Evolutionary conservation across 2,113 vertebrate species (phyloP).

Genomic region (Gymnobelideus leadbeateri): DNA sequence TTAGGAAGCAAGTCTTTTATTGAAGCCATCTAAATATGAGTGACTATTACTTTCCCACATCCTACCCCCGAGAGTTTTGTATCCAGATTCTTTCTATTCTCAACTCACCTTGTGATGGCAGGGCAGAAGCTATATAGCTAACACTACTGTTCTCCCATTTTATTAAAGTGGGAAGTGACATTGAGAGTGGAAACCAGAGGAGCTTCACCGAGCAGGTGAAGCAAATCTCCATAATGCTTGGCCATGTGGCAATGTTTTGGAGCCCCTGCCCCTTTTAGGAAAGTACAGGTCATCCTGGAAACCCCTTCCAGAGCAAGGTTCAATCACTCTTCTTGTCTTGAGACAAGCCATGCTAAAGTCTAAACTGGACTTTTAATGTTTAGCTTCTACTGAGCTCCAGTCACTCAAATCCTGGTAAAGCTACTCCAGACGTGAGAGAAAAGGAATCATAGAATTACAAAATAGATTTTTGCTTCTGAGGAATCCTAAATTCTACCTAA

Average conservation of each 20-base stretch:
- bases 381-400: not conserved
- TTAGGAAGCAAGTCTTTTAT: not conserved
- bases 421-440: not conserved
- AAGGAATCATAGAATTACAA: not conserved
- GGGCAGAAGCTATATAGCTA: not conserved
- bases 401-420: not conserved
- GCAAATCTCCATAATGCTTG: not conserved
- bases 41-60: not conserved
- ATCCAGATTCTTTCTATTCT: not conserved
- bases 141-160: too few species aligned
- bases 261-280: not conserved
- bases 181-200: not conserved
- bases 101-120: not conserved
- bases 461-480: not conserved
- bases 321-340: not conserved
- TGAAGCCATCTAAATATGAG: not conserved
- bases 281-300: not conserved
- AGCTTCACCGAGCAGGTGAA: not conserved
- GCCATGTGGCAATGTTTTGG: not conserved
- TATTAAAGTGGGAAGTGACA: not conserved
- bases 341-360: not conserved
- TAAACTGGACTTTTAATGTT: not conserved
- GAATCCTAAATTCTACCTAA: not conserved
- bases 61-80: too few species aligned
- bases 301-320: not conserved